Evolutionary conservation across 2,888 invertebrate genomes (phyloP), one percentile per base, ranked within the genome.

Genomic region (Griposia aprilina): DNA sequence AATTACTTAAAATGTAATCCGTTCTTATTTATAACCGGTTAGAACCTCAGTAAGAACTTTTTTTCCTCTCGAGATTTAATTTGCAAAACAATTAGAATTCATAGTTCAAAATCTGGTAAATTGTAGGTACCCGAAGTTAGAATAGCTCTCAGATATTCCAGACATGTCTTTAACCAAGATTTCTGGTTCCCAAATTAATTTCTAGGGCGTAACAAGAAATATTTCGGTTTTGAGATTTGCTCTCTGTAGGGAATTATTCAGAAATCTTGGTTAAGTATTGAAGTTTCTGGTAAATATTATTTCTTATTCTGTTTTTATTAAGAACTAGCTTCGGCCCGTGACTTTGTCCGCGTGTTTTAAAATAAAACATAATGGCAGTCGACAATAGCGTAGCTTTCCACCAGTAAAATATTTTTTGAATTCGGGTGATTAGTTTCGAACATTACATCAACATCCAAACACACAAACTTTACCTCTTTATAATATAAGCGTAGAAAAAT

Each of bases 151-250:
- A 75, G 55, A 75, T 84, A 87, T 76, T 65, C 76, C n/a, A 72
- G 68, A 70, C 52, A 78, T 66, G 78, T 82, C 72, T 84, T 75
- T 50, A 75, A 62, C 52, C 59, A 75, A 86, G 86, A 84, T 86
- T 84, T 86, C 84, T 86, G 69, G 69, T 75, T 57, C 41, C 55
- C 15, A 63, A 78, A 84, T 86, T 86, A 84, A 75, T 84, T 55
- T 84, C 78, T 78, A 55, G 66, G 70, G 23, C 20, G 36, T 86
- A 52, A 23, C 55, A 20, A 69, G 45, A 65, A 71, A 86, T 86
- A 82, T 72, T 74, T 62, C 13, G 52, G 68, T 70, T 76, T n/a
- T 63, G 45, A 48, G 68, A 65, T 84, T 74, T 48, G 30, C 45
- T 17, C 23, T 72, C 52, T 17, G 13, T 23, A 13, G 7, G 20